Percentiles rank a stretch among this genome's conserved stretches.
phyloP scores from a whole-genome alignment of 1,140 invertebrate genomes.

The Psilanteris sp. region DNA sequence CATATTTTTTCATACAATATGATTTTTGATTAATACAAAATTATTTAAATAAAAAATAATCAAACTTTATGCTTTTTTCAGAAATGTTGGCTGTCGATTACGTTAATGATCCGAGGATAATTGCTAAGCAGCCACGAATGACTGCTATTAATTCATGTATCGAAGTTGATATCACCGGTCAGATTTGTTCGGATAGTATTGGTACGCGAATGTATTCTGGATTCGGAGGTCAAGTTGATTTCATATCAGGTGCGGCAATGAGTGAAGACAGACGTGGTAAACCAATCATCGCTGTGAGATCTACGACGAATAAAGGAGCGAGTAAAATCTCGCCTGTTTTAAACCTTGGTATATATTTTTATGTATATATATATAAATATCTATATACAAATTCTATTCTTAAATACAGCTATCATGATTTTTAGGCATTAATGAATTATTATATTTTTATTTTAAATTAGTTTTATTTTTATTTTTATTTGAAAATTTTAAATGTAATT shows the following conservation, averaged over 20 bases:
- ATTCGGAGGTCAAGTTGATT: slow-evolving; percentile 97
- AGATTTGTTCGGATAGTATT: slow-evolving; percentile 95
- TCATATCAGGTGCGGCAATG: slow-evolving; percentile 95
- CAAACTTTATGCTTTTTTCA: background rate
- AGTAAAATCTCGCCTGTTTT: slow-evolving; percentile 93
- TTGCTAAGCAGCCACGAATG: slow-evolving; percentile 92
- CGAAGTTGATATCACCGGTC: slow-evolving; percentile 97
- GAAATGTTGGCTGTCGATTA: slow-evolving; percentile 91
- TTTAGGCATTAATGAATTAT: too few species aligned
- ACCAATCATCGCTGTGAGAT: slow-evolving; percentile 95
- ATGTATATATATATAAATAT: too few species aligned
- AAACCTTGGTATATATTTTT: slow-evolving; percentile 86
- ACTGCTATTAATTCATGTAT: slow-evolving; percentile 98
- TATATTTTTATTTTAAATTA: too few species aligned
- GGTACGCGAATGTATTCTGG: slow-evolving; percentile 95
- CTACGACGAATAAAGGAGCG: slow-evolving; percentile 90
- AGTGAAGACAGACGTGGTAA: slow-evolving; percentile 93
- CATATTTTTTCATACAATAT: too few species aligned
- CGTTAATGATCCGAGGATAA: slow-evolving; percentile 90
- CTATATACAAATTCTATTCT: slow-evolving; percentile 2
- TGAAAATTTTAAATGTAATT: too few species aligned
- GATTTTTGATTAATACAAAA: too few species aligned
- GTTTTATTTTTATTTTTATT: too few species aligned
- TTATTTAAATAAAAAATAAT: too few species aligned
- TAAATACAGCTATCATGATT: too few species aligned